phyloP scores from a whole-genome alignment of 2,113 vertebrate species.

The Trogon surrucura region DNA sequence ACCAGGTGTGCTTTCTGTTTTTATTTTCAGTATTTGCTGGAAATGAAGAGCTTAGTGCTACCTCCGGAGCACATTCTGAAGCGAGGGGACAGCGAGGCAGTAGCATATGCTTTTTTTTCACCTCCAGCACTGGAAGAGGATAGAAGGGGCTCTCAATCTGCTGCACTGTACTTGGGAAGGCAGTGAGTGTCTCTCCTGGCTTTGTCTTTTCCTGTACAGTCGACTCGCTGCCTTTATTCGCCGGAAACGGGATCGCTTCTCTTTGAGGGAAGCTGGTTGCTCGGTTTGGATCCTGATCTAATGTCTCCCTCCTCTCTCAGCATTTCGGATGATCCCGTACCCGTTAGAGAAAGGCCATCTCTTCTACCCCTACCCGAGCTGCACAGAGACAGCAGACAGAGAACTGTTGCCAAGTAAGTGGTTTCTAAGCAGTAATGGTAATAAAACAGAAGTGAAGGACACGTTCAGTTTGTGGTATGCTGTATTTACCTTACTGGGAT shows the following conservation, averaged over 20 bases:
- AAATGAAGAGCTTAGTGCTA: constrained; percentile 99
- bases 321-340: constrained; percentile 98
- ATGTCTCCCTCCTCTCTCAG: constrained; percentile 70
- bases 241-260: not conserved
- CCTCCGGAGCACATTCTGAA: constrained; percentile 99
- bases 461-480: constrained; percentile 23
- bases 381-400: constrained; percentile 97
- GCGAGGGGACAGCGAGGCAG: constrained; percentile 96
- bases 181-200: constrained; percentile 83
- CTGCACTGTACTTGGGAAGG: constrained; percentile 99
- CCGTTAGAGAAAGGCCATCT: constrained; percentile 97
- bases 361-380: constrained; percentile 98
- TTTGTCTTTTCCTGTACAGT: not conserved
- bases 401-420: constrained; percentile 96
- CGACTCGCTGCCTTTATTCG: not conserved
- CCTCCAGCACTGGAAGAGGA: constrained; percentile 98
- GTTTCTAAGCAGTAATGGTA: constrained; percentile 60
- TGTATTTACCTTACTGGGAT: constrained; percentile 31
- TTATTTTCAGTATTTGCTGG: constrained; percentile 90
- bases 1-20: not conserved
- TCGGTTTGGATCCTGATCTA: not conserved
- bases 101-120: constrained; percentile 99
- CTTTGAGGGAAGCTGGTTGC: not conserved
- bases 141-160: constrained; percentile 96
- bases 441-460: constrained; percentile 46